Conservation (phyloP, 2,888 invertebrate species). For the Erebia ligea region DNA sequence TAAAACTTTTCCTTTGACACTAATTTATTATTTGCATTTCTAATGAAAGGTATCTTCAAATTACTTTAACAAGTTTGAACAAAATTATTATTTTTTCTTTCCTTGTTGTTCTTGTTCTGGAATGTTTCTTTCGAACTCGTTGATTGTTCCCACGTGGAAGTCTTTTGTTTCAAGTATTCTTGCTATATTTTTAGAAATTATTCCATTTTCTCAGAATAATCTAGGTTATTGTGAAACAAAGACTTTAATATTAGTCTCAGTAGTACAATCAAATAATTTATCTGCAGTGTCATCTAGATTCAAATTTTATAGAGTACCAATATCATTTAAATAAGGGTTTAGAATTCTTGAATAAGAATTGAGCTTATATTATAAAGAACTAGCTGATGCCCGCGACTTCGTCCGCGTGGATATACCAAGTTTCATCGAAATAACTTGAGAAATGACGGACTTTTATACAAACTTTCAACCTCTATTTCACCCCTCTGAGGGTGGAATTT, state of each 20-base stretch:
- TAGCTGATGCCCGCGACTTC: too few species aligned
- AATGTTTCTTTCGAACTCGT: neutral
- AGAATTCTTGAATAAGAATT: too few species aligned
- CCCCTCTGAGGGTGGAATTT: too few species aligned
- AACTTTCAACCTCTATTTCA: too few species aligned
- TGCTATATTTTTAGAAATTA: neutral
- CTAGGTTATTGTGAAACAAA: neutral
- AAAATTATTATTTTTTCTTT: neutral
- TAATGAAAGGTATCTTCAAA: neutral
- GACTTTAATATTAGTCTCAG: conserved; percentile 1
- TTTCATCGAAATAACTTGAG: too few species aligned
- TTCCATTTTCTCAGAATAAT: neutral
- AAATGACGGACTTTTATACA: too few species aligned
- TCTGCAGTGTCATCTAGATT: neutral
- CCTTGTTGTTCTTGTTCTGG: neutral
- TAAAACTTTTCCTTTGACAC: too few species aligned
- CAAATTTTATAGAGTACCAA: neutral
- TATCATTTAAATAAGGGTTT: neutral
- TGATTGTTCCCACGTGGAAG: conserved; percentile 1
- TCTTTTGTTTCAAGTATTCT: neutral
- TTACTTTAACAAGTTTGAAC: neutral
- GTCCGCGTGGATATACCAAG: too few species aligned
- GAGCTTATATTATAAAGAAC: neutral
- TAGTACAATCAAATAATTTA: neutral
- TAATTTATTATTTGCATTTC: too few species aligned